phyloP scores from a whole-genome alignment of 92 coral and sea anemone genomes.

The Actinernus sp. region DNA sequence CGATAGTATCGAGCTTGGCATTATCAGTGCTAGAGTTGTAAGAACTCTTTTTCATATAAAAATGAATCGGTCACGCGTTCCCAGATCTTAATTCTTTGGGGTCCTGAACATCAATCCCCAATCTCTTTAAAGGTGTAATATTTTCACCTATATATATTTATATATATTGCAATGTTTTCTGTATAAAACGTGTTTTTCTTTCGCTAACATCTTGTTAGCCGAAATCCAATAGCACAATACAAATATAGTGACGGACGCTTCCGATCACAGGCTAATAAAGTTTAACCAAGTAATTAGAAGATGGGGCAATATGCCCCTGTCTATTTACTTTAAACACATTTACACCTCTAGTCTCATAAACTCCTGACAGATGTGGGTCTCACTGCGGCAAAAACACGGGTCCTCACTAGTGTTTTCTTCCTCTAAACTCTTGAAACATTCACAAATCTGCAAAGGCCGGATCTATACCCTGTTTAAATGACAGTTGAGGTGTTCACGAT shows the following conservation, averaged over 20 bases:
- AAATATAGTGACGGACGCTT: slow-evolving; percentile 75
- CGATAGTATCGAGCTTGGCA: no score
- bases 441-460: slow-evolving; percentile 5
- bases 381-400: slow-evolving; percentile 2
- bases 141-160: no score
- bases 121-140: no score
- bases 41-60: no score
- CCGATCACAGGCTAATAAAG: slow-evolving; percentile 84
- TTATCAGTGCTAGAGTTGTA: no score
- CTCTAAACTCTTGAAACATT: slow-evolving; percentile 22
- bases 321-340: slow-evolving; percentile 74
- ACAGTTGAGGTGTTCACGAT: slow-evolving; percentile 12
- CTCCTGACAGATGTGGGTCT: slow-evolving; percentile 62
- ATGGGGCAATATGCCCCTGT: slow-evolving; percentile 72
- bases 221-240: slow-evolving; percentile 26
- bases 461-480: slow-evolving; percentile 26
- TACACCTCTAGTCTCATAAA: slow-evolving; percentile 45
- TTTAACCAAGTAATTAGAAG: slow-evolving; percentile 91
- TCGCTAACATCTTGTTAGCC: not conserved
- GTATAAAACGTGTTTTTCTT: slow-evolving; percentile 23
- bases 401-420: slow-evolving; percentile 12
- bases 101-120: not conserved
- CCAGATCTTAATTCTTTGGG: no score
- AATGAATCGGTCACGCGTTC: no score
- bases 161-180: not conserved